These are phyloP conservation scores for Cliona cf. orientalis DNA, from an alignment of 37 sponge, comb jelly and placozoan species.

Conservation along the genomic window DNA sequence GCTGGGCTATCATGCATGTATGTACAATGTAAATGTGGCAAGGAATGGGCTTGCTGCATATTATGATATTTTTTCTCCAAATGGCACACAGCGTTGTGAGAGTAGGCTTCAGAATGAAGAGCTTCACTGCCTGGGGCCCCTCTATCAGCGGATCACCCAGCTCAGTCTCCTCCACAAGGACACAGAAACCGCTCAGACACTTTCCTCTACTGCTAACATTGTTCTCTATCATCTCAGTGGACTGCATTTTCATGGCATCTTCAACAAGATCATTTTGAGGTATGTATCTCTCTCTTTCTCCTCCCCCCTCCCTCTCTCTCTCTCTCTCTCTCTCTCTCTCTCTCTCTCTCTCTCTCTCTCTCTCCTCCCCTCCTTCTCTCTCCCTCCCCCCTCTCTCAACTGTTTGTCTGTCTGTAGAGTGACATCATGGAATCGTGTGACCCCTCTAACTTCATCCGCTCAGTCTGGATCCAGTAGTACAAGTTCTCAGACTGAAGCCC, in stretches of 20 bases:
- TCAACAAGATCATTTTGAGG: slow-evolving; percentile 81
- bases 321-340: not conserved
- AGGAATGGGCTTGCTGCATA: too few species aligned
- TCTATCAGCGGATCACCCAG: slow-evolving; percentile 62
- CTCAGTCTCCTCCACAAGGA: slow-evolving; percentile 57
- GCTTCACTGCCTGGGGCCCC: slow-evolving; percentile 52
- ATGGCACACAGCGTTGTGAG: slow-evolving; percentile 10
- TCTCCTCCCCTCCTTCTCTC: too few species aligned
- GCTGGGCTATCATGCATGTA: too few species aligned
- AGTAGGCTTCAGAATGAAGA: slow-evolving; percentile 48
- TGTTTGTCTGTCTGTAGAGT: slow-evolving; percentile 26
- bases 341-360: not conserved
- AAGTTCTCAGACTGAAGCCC: slow-evolving; percentile 2
- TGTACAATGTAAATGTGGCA: too few species aligned
- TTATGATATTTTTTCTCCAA: too few species aligned
- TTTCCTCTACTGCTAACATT: slow-evolving; percentile 35
- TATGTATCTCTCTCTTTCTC: not conserved
- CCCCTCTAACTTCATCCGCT: not conserved
- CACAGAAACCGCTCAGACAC: not conserved
- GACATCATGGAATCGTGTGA: slow-evolving; percentile 60
- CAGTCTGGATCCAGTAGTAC: not conserved
- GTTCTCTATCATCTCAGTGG: slow-evolving; percentile 74
- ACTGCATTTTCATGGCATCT: slow-evolving; percentile 82
- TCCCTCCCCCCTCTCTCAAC: not conserved
- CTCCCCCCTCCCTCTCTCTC: not conserved